Evolutionary conservation across 2,113 vertebrate species (phyloP).

Genomic region (Typhlomys cinereus): DNA sequence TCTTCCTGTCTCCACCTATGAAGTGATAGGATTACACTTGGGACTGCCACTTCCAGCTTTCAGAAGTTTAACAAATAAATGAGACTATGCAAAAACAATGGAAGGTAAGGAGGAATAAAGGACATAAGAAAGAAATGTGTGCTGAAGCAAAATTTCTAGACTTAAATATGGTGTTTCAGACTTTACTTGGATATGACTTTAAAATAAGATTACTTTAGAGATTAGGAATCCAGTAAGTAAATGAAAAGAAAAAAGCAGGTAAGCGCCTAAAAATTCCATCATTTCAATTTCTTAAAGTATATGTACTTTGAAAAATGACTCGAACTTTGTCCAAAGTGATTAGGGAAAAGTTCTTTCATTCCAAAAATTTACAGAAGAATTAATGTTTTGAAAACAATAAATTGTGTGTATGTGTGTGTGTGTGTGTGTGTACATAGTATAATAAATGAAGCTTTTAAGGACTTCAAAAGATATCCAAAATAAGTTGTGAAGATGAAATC

Average conservation of each 20-base stretch:
- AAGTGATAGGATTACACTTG: neutral
- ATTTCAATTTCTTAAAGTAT: neutral
- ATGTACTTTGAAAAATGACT: too few relatives aligned
- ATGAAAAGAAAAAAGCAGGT: neutral
- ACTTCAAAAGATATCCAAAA: neutral
- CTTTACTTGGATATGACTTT: neutral
- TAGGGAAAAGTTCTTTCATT: too few relatives aligned
- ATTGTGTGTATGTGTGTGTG: too few relatives aligned
- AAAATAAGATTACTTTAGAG: neutral
- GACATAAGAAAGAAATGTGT: neutral
- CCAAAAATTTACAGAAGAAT: too few relatives aligned
- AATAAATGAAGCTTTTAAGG: slow-evolving; percentile 16
- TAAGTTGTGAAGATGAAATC: neutral
- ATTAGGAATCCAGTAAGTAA: neutral
- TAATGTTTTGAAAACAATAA: too few relatives aligned
- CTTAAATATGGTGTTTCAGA: neutral
- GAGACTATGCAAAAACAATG: neutral
- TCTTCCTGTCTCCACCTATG: neutral
- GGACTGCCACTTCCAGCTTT: neutral
- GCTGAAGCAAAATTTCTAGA: neutral
- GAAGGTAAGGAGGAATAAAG: neutral
- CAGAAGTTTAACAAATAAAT: neutral
- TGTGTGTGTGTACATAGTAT: too few relatives aligned
- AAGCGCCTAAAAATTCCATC: neutral
- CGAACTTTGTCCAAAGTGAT: too few relatives aligned